Conservation (phyloP, 2,797 vertebrate genomes). For the Taeniopygia guttata region DNA sequence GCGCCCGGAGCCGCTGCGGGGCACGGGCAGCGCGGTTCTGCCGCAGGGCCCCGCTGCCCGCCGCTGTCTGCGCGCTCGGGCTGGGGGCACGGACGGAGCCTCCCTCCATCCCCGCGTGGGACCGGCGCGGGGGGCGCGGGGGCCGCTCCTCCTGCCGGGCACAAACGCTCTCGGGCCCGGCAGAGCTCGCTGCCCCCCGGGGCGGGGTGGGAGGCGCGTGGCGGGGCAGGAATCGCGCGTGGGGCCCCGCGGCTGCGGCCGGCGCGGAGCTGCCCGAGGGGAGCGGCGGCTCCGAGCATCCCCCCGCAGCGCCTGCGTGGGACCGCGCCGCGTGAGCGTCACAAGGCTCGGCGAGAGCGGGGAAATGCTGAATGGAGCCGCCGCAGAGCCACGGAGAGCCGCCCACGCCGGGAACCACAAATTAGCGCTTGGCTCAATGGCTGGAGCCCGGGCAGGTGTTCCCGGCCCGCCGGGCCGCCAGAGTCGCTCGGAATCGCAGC, state of each 20-base stretch:
- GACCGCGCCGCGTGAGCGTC: slow-evolving; percentile 30
- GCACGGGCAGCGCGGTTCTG: not conserved
- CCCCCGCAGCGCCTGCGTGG: not conserved
- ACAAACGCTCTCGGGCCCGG: not conserved
- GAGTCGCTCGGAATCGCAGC: not conserved
- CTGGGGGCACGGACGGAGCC: accelerated
- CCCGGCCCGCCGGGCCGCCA: not conserved
- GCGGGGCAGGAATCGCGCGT: not conserved
- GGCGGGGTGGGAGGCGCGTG: not conserved
- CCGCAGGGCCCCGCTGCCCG: not conserved
- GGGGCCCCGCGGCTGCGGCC: no score
- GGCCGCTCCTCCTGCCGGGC: accelerated
- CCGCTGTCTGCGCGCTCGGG: not conserved
- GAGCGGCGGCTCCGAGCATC: not conserved
- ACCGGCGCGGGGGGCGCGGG: no score
- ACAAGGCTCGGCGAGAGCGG: slow-evolving; percentile 34
- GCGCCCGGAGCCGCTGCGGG: not conserved
- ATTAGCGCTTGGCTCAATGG: slow-evolving; percentile 22
- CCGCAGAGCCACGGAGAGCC: slow-evolving; percentile 39
- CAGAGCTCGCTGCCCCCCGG: not conserved
- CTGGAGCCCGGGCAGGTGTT: not conserved
- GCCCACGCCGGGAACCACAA: slow-evolving; percentile 42
- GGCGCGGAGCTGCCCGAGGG: not conserved
- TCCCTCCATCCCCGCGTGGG: not conserved
- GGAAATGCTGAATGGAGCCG: slow-evolving; percentile 63